Evolutionary conservation across 2,888 invertebrate genomes (phyloP), one percentile per base, ranked within the genome.

Genomic region (Tipula unca): DNA sequence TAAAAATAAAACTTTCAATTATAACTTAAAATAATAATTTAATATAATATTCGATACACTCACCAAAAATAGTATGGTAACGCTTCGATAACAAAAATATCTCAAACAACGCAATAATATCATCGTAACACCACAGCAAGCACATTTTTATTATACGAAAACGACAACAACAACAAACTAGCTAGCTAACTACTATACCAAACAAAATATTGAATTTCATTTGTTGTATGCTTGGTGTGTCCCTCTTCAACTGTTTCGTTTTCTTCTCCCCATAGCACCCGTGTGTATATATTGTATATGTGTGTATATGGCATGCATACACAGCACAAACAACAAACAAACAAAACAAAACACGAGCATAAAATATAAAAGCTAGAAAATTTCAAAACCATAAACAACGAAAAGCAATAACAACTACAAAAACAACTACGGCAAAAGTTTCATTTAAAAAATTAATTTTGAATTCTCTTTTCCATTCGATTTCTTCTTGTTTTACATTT

Each of bases 161-260:
- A 13, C 25, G 69, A 69, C 69, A 25, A 69, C 69, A 69, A 69
- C 54, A 54, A 54, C 20, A 69, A 69, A 48, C 48, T n/a, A 48
- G 25, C 25, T 10, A 25, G n/a, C n/a, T n/a, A n/a, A n/a, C n/a
- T n/a, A n/a, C n/a, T 69, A 25, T 10, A 69, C 69, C 10, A 69
- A 69, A 69, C 69, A 69, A 69, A 69, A 69, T 69, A 69, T 69
- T 69, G 69, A 69, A 69, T 69, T 69, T 69, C 69, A 69, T 69
- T 69, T 69, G 69, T 69, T 69, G 69, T 69, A 10, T 69, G 69
- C 69, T 69, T 69, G 69, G 69, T 25, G 20, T 69, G 69, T 69
- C 69, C 69, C 69, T 69, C 69, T 69, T 69, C 69, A 69, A 25
- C 25, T 69, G 69, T 69, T 69, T 69, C 69, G 25, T 69, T 69